phyloP scores from a whole-genome alignment of 2,888 invertebrate genomes.

The Epistrophe grossulariae region DNA sequence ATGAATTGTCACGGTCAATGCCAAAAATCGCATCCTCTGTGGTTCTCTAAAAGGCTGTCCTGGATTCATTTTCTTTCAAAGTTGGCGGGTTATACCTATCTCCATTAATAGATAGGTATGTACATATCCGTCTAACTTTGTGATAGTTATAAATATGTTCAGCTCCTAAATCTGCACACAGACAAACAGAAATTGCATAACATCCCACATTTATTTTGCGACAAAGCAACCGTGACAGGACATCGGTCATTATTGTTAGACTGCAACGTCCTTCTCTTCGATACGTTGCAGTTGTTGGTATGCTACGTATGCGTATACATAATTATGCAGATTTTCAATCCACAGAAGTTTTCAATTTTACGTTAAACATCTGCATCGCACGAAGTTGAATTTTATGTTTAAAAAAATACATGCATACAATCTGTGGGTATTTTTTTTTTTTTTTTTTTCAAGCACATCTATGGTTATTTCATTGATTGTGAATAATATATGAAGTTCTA shows the following conservation, averaged over 20 bases:
- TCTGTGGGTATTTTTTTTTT: too few relatives aligned
- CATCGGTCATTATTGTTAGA: not conserved
- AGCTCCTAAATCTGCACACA: not conserved
- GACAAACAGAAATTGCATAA: slow-evolving; percentile 2
- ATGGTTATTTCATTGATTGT: too few relatives aligned
- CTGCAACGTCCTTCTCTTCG: not conserved
- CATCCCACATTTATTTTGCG: not conserved
- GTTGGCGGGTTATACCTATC: slow-evolving; percentile 8
- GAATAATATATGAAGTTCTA: too few relatives aligned
- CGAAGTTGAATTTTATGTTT: too few relatives aligned
- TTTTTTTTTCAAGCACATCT: too few relatives aligned
- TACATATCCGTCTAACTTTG: not conserved
- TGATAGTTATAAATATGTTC: not conserved
- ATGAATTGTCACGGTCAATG: slow-evolving; percentile 30
- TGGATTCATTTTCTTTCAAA: not conserved
- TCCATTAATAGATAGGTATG: not conserved
- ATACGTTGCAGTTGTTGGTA: not conserved
- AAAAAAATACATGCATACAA: too few relatives aligned
- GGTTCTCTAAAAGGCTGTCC: not conserved
- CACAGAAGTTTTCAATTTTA: not conserved
- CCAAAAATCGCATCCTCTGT: not conserved
- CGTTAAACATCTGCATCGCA: slow-evolving; percentile 10
- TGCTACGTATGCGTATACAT: not conserved
- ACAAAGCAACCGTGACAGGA: not conserved
- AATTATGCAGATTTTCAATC: not conserved